Evolutionary conservation across 2,888 invertebrate genomes (phyloP), one percentile per base, ranked within the genome.

Genomic region (Oscheius sp.): DNA sequence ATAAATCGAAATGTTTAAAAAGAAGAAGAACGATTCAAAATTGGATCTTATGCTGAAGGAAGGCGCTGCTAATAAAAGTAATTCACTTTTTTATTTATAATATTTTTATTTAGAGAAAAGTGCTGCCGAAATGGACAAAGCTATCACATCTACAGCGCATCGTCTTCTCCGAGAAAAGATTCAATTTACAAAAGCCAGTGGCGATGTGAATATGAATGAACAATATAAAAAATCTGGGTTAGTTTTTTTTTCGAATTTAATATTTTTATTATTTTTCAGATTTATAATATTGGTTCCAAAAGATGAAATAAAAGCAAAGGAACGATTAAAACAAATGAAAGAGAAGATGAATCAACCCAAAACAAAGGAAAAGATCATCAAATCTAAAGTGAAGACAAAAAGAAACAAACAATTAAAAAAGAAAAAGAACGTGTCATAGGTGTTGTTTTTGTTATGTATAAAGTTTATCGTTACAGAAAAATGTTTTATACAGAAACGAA

Each of bases 11-110:
- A 69, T 69, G 69, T 53, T 58, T 0, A 69, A 55, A 18, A 69
- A 56, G 27, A 55, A 69, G 35, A 35, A 45, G 16, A 21, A 13
- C 18, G 69, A 69, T n/a, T 69, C 72, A 13, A 63, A 61, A 35
- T 61, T 78, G 53, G 84, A 84, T 64, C 73, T 73, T 2, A 35
- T 79, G 35, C 63, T 79, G 3, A 79, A 77, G 64, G 76, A 74
- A 55, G 76, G 76, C 3, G 79, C 77, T 13, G 68, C 72, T 21
- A 69, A 66, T 21, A 69, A 69, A 55, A 66, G 66, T 66, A 49
- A 52, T 27, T 23, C 12, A 18, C 7, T 52, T 41, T 43, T n/a
- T 13, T 3, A 35, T 9, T 9, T 35, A 9, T 35, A 6, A 35
- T n/a, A 18, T 55, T 55, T 55, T 21, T 21, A 25, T 55, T 55